Base-by-base conservation (phyloP, 2,888 invertebrate genomes). In the Colostygia pectinataria region DNA sequence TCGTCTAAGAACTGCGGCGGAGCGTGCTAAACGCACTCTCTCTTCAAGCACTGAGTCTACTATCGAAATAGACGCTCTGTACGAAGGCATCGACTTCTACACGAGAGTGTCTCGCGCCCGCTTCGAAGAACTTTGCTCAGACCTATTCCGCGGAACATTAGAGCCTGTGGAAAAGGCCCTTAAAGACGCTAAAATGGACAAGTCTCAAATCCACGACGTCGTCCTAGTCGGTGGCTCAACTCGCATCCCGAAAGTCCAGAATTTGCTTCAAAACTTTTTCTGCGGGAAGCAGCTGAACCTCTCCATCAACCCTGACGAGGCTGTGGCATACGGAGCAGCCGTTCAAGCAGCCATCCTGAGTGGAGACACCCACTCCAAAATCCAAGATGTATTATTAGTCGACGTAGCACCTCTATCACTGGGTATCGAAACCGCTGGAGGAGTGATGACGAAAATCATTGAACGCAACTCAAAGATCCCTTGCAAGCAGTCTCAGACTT, bases 161-260 rank as follows among this genome's bases (percentile, higher is more conserved):
- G 90, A 93, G 40, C 94, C 95, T 0, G 95, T 95, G 12, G 52
- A 52, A 10, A 52, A 52, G 9, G 52, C 52, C 5, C 34, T 52
- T 0, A 85, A 87, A 20, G 95, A 95, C 68, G 94, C 95, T 0
- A 93, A 94, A 69, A 82, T 95, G 84, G 94, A 94, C 76, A 95
- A 95, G 68, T 43, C 46, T 24, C 49, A 50, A 24, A 54, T 54
- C 23, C 54, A 54, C 28, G 54, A 95, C 61, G 92, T 95, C 1
- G 95, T 95, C 0, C 81, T 95, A 13, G 95, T 95, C 34, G 12
- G 95, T 6, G 95, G 94, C 8, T 94, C 94, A 0, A 95, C 93
- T 0, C 91, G 94, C 38, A 95, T 95, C 44, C 95, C 95, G 0
- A 95, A 94, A 74, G 92, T 95, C 31, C 94, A 94, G 76, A 92